A percentile compares a stretch with the other conserved stretches of the same genome.
phyloP scores from a whole-genome alignment of 2,113 vertebrate genomes.

The Psammodynastes pulverulentus region DNA sequence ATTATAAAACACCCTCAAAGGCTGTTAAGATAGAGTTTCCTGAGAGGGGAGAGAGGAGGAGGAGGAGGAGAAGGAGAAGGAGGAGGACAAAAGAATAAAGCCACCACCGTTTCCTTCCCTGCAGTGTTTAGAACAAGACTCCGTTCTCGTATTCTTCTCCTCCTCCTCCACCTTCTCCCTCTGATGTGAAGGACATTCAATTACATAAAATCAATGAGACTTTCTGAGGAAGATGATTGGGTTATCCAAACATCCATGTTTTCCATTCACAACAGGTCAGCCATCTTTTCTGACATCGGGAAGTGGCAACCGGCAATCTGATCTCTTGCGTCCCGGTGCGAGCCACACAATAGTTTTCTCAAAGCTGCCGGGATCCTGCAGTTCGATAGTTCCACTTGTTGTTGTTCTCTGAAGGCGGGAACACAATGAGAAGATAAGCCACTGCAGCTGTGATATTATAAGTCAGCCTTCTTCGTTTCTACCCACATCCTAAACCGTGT shows the following conservation, averaged over 20 bases:
- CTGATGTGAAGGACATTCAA: neutral
- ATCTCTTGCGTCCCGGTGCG: neutral
- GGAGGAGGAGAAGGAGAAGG: no score
- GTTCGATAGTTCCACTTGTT: neutral
- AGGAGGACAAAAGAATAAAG: slow-evolving; percentile 26
- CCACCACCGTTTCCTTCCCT: neutral
- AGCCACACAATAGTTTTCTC: neutral
- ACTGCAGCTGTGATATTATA: neutral
- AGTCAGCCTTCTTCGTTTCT: neutral
- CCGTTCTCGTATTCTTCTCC: neutral
- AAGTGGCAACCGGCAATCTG: neutral
- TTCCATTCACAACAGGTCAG: neutral
- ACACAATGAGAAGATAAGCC: neutral
- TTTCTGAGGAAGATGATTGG: neutral
- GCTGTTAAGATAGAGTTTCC: slow-evolving; percentile 30
- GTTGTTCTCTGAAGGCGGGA: neutral
- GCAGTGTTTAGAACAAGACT: neutral
- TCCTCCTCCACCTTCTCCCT: neutral
- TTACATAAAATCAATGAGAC: slow-evolving; percentile 3
- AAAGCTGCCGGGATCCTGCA: neutral
- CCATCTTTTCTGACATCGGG: neutral
- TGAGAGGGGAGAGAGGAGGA: neutral
- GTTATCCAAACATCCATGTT: neutral
- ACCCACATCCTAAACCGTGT: neutral
- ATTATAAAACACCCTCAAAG: slow-evolving; percentile 40